Evolutionary conservation across 2,888 invertebrate genomes (phyloP), one percentile per base, ranked within the genome.

Genomic region (Chloroclystis v-ata): DNA sequence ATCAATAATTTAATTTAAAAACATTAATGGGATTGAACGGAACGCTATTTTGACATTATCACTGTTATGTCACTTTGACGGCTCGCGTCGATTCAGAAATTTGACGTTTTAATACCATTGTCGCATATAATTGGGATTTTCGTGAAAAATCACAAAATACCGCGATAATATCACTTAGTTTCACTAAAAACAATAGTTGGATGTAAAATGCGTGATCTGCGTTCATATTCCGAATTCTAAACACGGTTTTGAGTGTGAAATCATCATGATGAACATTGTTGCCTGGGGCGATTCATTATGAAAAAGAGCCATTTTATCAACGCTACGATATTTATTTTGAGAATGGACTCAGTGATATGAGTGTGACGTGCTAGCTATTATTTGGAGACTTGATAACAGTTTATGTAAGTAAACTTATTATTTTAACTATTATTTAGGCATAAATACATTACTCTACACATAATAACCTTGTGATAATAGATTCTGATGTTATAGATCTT

Each of bases 281-380:
- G 54, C 63, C 39, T 43, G 29, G 47, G 61, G 61, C 56, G 44
- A 52, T 11, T 16, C n/a, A 20, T 20, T 2, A 20, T 20, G 20
- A 4, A 1, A 4, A 52, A 32, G 47, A 63, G 72, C 65, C 69
- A 70, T 70, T 66, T 68, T 68, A 66, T 57, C 49, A 9, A 13
- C 5, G 26, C 42, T 39, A 13, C 33, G 41, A 4, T 43, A 38
- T 43, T 24, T 40, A 37, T 10, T 35, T 32, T 29, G 2, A 9
- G 26, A 12, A 46, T 33, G 46, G 51, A 42, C 49, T 37, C 37
- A 54, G 55, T 56, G 63, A 69, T 69, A 62, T 62, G 57, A 57
- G 48, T 61, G 67, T 76, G 76, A 76, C 75, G 76, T 71, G 67
- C 67, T 67, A 52, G 51, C 20, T 20, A 20, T 20, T 20, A 5